Evolutionary conservation across 1,140 invertebrate genomes (phyloP).

Genomic region (Sipha flava): DNA sequence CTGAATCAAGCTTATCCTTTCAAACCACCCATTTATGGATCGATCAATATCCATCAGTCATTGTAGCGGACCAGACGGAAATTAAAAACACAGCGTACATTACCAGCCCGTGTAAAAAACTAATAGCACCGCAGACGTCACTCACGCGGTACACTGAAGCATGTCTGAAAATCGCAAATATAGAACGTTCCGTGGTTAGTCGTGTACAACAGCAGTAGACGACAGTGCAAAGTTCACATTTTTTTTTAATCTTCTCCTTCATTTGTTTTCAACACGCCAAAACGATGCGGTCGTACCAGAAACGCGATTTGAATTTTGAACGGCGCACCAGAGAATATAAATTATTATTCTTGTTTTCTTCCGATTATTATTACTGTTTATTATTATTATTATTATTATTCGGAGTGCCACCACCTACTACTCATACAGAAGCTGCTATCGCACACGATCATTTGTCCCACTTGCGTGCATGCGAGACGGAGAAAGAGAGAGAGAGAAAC

Average conservation of each 20-base stretch:
- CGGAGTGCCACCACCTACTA: too few relatives aligned
- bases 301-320: slow-evolving; percentile 29
- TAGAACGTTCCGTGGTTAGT: not conserved
- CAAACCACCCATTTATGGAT: not conserved
- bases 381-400: not conserved
- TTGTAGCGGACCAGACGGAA: not conserved
- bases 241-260: too few relatives aligned
- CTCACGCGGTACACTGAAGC: not conserved
- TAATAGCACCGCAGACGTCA: not conserved
- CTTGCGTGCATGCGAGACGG: too few relatives aligned
- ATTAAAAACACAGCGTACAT: not conserved
- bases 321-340: not conserved
- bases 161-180: not conserved
- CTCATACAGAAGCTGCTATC: too few relatives aligned
- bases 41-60: slow-evolving; percentile 28
- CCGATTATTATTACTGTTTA: not conserved
- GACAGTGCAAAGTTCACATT: not conserved
- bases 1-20: slow-evolving; percentile 28
- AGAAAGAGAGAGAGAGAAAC: too few relatives aligned
- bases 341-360: too few relatives aligned
- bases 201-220: not conserved
- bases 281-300: not conserved
- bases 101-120: not conserved
- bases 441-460: too few relatives aligned
- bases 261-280: not conserved